These are phyloP conservation scores for Amphipyra tragopoginis DNA, from an alignment of 2,888 invertebrate species.

Conservation along the genomic window DNA sequence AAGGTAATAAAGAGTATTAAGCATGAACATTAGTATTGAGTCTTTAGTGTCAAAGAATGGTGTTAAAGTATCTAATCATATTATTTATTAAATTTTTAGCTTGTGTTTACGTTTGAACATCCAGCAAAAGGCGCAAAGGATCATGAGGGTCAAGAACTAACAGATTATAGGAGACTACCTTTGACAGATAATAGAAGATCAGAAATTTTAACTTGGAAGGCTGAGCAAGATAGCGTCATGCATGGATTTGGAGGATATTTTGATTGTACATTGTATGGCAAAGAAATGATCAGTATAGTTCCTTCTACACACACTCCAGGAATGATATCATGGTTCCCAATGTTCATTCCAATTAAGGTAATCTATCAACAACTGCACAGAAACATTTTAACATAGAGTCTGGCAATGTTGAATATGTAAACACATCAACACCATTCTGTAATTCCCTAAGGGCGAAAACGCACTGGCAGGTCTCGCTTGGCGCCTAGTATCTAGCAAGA, in stretches of 20 bases:
- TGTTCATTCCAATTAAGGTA: slow-evolving; percentile 97
- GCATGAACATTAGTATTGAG: not conserved
- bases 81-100: slow-evolving; percentile 73
- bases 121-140: slow-evolving; percentile 93
- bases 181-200: slow-evolving; percentile 94
- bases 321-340: slow-evolving; percentile 99
- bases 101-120: slow-evolving; percentile 96
- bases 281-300: slow-evolving; percentile 96
- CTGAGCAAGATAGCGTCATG: slow-evolving; percentile 93
- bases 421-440: no score
- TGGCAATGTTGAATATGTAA: no score
- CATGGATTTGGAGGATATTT: slow-evolving; percentile 99
- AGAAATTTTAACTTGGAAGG: slow-evolving; percentile 92
- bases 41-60: not conserved
- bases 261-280: slow-evolving; percentile 95
- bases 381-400: not conserved
- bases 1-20: slow-evolving; percentile 78
- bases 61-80: not conserved
- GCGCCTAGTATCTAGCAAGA: no score
- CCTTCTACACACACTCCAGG: slow-evolving; percentile 96
- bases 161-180: slow-evolving; percentile 92
- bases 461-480: no score
- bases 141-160: slow-evolving; percentile 91
- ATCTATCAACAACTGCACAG: slow-evolving; percentile 46
- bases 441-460: no score